These are phyloP conservation scores for Polyodon spathula DNA, from an alignment of 2,113 vertebrate genomes.

Conservation along the genomic window DNA sequence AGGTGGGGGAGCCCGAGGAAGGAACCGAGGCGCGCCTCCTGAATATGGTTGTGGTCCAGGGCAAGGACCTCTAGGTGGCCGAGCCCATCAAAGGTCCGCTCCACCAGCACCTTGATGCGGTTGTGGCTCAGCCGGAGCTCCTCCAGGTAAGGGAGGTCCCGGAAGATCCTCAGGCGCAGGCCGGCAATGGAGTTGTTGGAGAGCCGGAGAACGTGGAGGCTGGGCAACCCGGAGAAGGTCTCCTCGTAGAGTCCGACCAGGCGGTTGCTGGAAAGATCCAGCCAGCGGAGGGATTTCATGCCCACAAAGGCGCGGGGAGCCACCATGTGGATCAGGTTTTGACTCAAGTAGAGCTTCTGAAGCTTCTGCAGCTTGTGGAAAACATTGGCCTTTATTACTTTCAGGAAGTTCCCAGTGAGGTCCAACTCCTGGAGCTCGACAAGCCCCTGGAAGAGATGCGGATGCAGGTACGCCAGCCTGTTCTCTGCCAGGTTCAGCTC, in stretches of 20 bases:
- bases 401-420: slow-evolving; percentile 73
- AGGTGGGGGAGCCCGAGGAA: slow-evolving; percentile 74
- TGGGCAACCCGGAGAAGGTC: slow-evolving; percentile 75
- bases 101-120: slow-evolving; percentile 59
- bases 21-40: slow-evolving; percentile 61
- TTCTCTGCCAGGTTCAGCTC: slow-evolving; percentile 87
- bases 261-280: slow-evolving; percentile 87
- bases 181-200: slow-evolving; percentile 73
- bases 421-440: slow-evolving; percentile 84
- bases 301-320: slow-evolving; percentile 77
- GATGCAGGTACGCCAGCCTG: slow-evolving; percentile 82
- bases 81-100: slow-evolving; percentile 77
- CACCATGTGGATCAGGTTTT: slow-evolving; percentile 75
- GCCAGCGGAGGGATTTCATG: slow-evolving; percentile 84
- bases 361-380: slow-evolving; percentile 77
- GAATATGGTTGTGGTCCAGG: slow-evolving; percentile 80
- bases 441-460: slow-evolving; percentile 77
- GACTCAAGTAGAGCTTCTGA: slow-evolving; percentile 84
- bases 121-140: slow-evolving; percentile 83
- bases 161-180: slow-evolving; percentile 74
- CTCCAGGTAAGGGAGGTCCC: slow-evolving; percentile 82
- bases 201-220: slow-evolving; percentile 78
- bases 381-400: slow-evolving; percentile 77
- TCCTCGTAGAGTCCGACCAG: slow-evolving; percentile 69
- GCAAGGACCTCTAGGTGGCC: slow-evolving; percentile 78